phyloP scores from a whole-genome alignment of 2,888 invertebrate species.

The Colostygia pectinataria region DNA sequence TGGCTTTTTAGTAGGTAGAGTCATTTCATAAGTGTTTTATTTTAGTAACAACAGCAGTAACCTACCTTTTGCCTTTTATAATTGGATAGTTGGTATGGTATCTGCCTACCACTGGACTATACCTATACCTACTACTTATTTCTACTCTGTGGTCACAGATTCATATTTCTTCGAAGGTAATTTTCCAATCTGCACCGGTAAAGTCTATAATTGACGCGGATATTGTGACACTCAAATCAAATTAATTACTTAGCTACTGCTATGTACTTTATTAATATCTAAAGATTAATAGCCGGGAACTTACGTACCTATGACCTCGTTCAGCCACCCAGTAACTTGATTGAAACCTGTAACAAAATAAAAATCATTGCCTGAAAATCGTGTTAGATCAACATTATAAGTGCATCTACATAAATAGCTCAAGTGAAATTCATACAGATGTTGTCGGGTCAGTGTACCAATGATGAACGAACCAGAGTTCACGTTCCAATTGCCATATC shows the following conservation, averaged over 20 bases:
- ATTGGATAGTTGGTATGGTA: too few relatives aligned
- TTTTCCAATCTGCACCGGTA: not conserved
- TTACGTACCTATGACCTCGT: slow-evolving; percentile 68
- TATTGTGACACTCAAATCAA: slow-evolving; percentile 10
- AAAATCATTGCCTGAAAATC: too few relatives aligned
- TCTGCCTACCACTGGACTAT: too few relatives aligned
- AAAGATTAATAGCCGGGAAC: not conserved
- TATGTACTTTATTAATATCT: not conserved
- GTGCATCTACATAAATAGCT: slow-evolving; percentile 23
- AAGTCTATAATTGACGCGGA: slow-evolving; percentile 5
- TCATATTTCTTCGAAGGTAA: not conserved
- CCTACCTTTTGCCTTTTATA: too few relatives aligned
- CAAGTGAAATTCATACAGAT: slow-evolving; percentile 40
- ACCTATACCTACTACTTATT: too few relatives aligned
- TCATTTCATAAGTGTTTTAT: too few relatives aligned
- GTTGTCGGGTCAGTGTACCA: slow-evolving; percentile 58
- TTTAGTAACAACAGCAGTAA: too few relatives aligned
- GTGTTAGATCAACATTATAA: too few relatives aligned
- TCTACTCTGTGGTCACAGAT: too few relatives aligned
- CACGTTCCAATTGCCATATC: slow-evolving; percentile 52
- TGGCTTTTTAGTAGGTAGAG: too few relatives aligned
- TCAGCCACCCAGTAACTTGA: slow-evolving; percentile 66
- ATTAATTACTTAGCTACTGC: not conserved
- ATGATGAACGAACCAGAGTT: slow-evolving; percentile 44
- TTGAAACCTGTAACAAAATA: slow-evolving; percentile 64